Evolutionary conservation across 1,140 invertebrate species (phyloP), one percentile per base, ranked within the genome.

Genomic region (Drosophila dunni): DNA sequence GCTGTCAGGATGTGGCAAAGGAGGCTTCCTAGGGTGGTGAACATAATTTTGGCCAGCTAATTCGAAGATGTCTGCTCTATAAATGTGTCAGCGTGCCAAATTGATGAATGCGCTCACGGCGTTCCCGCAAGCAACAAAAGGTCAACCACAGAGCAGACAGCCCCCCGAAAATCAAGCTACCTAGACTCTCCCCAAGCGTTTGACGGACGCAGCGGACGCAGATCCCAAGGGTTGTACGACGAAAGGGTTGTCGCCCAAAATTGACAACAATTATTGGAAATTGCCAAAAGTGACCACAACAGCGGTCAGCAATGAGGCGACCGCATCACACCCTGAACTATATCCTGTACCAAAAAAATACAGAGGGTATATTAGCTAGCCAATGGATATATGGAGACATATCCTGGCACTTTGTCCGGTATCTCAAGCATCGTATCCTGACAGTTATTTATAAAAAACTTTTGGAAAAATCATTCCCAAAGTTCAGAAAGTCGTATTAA

Each of bases 271-370:
- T 89, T 89, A 80, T 69, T 67, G 80, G 78, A 89, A 89, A 89
- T 89, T 89, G 85, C 84, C 84, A 89, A 81, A 89, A 89, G 81
- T 89, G 84, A 89, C 84, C 81, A 85, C 74, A 83, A 74, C 77
- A 75, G 76, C 72, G 79, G 81, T 81, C 79, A 84, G 81, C 68
- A 71, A 71, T 84, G 61, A 72, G 81, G 60, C 48, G 68, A 58
- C 78, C 48, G 56, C 53, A 34, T 56, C 60, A 53, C 61, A 65
- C 7, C 34, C 3, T 29, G 24, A 6, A 29, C 24, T 3, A 60
- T 33, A 45, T 40, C 42, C 57, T 44, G 20, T 48, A 1, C 45
- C 4, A 20, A 48, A 11, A 29, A 6, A 29, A 29, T 29, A 29
- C 24, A 29, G 1, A 15, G 44, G 15, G 44, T 11, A 13, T 46